Evolutionary conservation across 1,140 invertebrate genomes (phyloP), one percentile per base, ranked within the genome.

Genomic region (Agrilus planipennis): DNA sequence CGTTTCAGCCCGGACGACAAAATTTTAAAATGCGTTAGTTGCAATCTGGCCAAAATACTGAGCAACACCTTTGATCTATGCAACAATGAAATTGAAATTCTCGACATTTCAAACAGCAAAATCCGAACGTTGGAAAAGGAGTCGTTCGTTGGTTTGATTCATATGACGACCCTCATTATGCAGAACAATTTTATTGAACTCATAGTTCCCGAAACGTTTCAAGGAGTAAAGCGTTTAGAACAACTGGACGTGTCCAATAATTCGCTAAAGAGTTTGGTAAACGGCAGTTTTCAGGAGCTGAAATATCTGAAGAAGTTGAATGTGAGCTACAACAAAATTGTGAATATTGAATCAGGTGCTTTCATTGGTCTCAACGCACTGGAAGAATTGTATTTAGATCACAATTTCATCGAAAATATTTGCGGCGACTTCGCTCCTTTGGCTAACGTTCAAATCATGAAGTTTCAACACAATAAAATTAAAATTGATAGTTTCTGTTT

Each of bases 301-400:
- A 15, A 19, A 2, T 49, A 57, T 35, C 43, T 81, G 4, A 61
- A 58, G 5, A 48, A 46, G 10, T 50, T 83, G 0, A 71, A 77
- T 47, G 49, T 83, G 1, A 76, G 75, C 0, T 45, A 64, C 2
- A 83, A 82, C 52, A 57, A 69, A 9, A 63, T 79, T 2, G 61
- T 52, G 21, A 68, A 55, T 7, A 61, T 82, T 9, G 69, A 70
- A 18, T 69, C 68, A 41, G 65, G 60, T 12, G 72, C 75, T 11
- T 75, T 82, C 38, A 64, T 63, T 15, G 53, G 64, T 2, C 46
- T 81, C 2, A 57, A 50, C 1, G 69, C 68, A 27, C 57, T 84
- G 11, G 56, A 62, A 19, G 56, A 61, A 15, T 50, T 84, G 2
- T 49, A 70, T 43, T 42, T 62, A 17, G 34, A 38, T 17, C 36